phyloP scores from a whole-genome alignment of 2,797 vertebrate species.

The Botia kubotai region DNA sequence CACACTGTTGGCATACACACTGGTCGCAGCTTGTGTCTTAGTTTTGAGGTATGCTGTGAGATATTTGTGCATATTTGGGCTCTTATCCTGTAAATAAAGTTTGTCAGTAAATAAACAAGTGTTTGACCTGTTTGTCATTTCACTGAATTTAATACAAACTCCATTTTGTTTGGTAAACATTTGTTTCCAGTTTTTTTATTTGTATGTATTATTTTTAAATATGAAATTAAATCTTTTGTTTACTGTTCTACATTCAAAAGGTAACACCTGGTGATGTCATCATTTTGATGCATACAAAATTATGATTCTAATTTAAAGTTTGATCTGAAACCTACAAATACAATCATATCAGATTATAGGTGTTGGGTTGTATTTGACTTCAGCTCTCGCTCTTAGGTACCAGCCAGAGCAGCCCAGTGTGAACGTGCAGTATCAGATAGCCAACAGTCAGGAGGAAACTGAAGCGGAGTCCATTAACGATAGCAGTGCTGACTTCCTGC shows the following conservation, averaged over 20 bases:
- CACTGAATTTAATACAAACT: too few relatives aligned
- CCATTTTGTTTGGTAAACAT: too few relatives aligned
- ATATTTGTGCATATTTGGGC: neutral
- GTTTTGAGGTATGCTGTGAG: slow-evolving; percentile 85
- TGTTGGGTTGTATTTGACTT: neutral
- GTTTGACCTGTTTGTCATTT: neutral
- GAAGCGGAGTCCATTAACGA: slow-evolving; percentile 81
- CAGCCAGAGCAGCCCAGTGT: slow-evolving; percentile 86
- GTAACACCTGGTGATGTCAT: neutral
- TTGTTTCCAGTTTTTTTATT: too few relatives aligned
- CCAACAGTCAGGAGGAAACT: slow-evolving; percentile 83
- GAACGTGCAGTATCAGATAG: slow-evolving; percentile 85
- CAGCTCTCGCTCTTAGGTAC: slow-evolving; percentile 77
- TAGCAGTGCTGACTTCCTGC: slow-evolving; percentile 79
- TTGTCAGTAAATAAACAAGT: neutral
- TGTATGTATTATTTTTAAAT: too few relatives aligned
- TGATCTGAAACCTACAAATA: neutral
- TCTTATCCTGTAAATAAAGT: too few relatives aligned
- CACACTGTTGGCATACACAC: slow-evolving; percentile 92
- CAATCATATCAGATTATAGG: neutral
- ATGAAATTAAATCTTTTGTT: neutral
- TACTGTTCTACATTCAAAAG: too few relatives aligned
- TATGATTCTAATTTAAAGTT: neutral
- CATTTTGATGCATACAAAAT: neutral
- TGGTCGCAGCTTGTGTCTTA: slow-evolving; percentile 95